phyloP scores from a whole-genome alignment of 2,113 vertebrate genomes.

The Semnopithecus entellus region DNA sequence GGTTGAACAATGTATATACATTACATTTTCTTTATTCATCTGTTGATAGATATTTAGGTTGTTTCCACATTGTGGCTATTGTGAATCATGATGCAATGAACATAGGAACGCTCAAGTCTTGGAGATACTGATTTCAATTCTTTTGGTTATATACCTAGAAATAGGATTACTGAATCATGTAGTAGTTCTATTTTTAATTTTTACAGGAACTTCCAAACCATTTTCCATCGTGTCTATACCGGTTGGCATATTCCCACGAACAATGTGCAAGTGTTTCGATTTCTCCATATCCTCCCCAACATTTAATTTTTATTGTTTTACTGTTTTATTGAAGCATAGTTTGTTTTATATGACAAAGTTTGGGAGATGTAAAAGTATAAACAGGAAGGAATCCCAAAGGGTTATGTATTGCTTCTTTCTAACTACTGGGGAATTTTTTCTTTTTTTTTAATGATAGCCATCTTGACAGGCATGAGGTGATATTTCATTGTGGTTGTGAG shows the following conservation, averaged over 20 bases:
- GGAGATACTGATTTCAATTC: neutral
- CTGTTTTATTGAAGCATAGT: constrained; percentile 42
- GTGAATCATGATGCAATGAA: neutral
- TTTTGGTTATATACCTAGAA: neutral
- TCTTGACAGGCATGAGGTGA: neutral
- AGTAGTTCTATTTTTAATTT: neutral
- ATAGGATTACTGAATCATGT: neutral
- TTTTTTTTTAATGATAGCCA: neutral
- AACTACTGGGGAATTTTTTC: neutral
- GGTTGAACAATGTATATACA: neutral
- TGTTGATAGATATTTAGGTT: neutral
- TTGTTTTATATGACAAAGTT: constrained; percentile 30
- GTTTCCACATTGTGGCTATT: neutral
- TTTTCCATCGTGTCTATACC: neutral
- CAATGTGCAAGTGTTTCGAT: neutral
- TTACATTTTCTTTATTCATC: neutral
- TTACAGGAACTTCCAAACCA: neutral
- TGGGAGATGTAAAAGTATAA: constrained; percentile 48
- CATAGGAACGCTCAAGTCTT: neutral
- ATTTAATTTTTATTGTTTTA: neutral
- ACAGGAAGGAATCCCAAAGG: neutral
- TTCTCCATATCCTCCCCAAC: neutral
- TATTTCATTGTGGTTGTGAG: neutral
- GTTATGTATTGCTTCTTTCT: constrained; percentile 14
- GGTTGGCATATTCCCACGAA: neutral